Evolutionary conservation across 2,113 vertebrate genomes (phyloP).

Genomic region (Gallinago paraguaiae): DNA sequence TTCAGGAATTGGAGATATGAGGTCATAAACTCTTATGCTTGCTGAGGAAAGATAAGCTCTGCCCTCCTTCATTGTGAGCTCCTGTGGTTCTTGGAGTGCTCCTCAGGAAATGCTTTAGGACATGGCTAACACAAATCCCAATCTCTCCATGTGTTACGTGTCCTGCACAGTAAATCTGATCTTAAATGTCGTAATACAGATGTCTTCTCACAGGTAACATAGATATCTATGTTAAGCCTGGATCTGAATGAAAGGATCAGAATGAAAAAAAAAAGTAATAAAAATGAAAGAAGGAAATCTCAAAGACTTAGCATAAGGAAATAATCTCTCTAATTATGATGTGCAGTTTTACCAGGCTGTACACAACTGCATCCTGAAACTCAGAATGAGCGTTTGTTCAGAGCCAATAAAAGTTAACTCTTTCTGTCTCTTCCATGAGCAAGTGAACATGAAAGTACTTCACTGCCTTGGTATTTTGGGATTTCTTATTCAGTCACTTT

Average conservation of each 20-base stretch:
- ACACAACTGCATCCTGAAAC: not conserved
- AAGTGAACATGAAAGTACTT: not conserved
- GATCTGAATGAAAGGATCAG: not conserved
- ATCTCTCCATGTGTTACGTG: not conserved
- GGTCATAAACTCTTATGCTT: not conserved
- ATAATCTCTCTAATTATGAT: not conserved
- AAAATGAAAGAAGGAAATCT: not conserved
- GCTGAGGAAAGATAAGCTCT: not conserved
- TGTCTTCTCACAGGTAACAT: not conserved
- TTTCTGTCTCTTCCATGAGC: not conserved
- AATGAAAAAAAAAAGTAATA: not conserved
- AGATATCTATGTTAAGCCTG: not conserved
- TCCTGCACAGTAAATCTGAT: not conserved
- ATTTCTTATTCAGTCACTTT: not conserved
- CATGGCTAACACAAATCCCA: not conserved
- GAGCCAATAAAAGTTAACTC: not conserved
- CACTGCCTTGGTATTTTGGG: not conserved
- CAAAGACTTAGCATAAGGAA: not conserved
- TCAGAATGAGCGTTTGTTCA: not conserved
- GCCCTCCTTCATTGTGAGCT: not conserved
- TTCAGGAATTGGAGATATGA: not conserved
- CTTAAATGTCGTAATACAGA: not conserved
- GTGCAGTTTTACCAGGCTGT: not conserved
- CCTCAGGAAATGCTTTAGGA: not conserved
- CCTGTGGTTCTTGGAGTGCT: not conserved